Evolutionary conservation across 2,797 vertebrate genomes (phyloP).

Genomic region (Premnoplex brunnescens): DNA sequence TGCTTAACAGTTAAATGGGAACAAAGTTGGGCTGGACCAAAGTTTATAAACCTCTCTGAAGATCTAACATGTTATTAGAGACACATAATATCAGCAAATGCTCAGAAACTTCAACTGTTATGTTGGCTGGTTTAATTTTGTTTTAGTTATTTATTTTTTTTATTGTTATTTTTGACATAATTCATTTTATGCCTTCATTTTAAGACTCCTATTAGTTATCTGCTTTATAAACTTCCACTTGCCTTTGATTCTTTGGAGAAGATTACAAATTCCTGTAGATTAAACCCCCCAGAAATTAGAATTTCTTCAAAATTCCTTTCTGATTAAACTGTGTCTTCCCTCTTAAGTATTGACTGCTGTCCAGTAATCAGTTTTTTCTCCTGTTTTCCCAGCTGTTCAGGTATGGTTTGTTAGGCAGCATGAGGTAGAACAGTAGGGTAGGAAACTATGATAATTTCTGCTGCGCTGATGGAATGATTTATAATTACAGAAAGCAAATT

Average conservation of each 20-base stretch:
- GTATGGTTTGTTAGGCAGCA: neutral
- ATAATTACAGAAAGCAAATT: neutral
- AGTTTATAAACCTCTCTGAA: neutral
- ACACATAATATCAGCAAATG: neutral
- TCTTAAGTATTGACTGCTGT: neutral
- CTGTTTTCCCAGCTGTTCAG: neutral
- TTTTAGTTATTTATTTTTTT: neutral
- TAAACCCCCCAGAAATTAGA: neutral
- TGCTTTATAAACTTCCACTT: neutral
- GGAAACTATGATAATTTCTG: neutral
- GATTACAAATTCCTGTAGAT: neutral
- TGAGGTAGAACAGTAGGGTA: neutral
- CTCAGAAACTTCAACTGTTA: neutral
- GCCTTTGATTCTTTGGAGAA: neutral
- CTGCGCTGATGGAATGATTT: neutral
- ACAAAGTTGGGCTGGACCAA: neutral
- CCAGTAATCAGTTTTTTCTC: neutral
- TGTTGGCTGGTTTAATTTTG: neutral
- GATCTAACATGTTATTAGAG: neutral
- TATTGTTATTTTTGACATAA: neutral
- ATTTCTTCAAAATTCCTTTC: neutral
- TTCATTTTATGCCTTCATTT: neutral
- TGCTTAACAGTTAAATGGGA: neutral
- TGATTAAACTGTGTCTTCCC: neutral
- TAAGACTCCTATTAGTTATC: neutral